Conservation (phyloP, 2,797 vertebrate genomes). For the Ctenochaetus hawaiiensis region DNA sequence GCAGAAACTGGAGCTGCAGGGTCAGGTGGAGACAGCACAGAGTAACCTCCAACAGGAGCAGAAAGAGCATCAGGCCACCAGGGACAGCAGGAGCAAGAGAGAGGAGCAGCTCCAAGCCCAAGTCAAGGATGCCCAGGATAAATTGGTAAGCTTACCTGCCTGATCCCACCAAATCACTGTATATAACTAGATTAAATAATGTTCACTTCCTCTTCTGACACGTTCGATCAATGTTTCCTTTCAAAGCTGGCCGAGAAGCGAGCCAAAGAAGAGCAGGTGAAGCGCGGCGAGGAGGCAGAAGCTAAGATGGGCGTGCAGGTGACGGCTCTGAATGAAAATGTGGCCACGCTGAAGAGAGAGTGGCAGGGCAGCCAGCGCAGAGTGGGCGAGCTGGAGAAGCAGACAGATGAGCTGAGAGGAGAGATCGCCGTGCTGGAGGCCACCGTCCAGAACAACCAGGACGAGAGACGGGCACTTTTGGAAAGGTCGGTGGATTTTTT, state of each 20-base stretch:
- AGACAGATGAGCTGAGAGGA: conserved; percentile 95
- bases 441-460: conserved; percentile 98
- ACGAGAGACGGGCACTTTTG: conserved; percentile 94
- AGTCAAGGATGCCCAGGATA: conserved; percentile 86
- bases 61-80: conserved; percentile 87
- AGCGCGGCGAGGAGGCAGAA: conserved; percentile 90
- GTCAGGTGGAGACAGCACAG: conserved; percentile 86
- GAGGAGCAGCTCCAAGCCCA: conserved; percentile 89
- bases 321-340: conserved; percentile 94
- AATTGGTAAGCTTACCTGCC: conserved; percentile 85
- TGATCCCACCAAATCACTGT: neutral
- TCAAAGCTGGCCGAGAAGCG: conserved; percentile 89
- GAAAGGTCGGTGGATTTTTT: conserved; percentile 87
- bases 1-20: conserved; percentile 95
- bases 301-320: conserved; percentile 91
- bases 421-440: conserved; percentile 98
- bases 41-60: conserved; percentile 89
- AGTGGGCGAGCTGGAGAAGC: conserved; percentile 95
- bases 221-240: neutral
- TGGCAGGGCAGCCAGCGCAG: conserved; percentile 95
- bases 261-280: conserved; percentile 88
- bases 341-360: conserved; percentile 96
- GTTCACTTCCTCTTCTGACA: neutral
- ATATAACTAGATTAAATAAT: neutral
- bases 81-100: conserved; percentile 85